Conservation (phyloP, 2,888 invertebrate genomes). For the Adelphocoris suturalis region DNA sequence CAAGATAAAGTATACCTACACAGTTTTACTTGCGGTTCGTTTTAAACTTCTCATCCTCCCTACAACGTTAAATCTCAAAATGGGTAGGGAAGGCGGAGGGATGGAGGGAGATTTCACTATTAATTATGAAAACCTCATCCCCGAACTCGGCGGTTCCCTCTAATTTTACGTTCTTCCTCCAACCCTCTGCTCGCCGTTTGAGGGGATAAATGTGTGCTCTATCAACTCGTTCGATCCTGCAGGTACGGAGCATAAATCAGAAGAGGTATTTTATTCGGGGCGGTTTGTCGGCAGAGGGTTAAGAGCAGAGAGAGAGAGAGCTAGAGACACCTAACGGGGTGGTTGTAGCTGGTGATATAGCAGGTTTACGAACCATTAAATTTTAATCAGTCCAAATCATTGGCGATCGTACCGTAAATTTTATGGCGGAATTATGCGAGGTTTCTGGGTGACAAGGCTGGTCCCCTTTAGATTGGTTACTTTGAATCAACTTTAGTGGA, state of each 20-base stretch:
- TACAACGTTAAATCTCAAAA: background rate
- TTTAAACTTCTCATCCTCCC: constrained; percentile 15
- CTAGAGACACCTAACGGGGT: background rate
- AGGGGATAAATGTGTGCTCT: constrained; percentile 56
- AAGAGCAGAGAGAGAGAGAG: background rate
- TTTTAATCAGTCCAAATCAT: constrained; percentile 27
- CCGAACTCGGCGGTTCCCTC: constrained; percentile 5
- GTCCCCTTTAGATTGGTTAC: too few relatives aligned
- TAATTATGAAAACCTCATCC: constrained; percentile 56
- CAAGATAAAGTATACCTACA: background rate
- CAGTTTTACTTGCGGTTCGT: constrained; percentile 29
- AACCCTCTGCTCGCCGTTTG: background rate
- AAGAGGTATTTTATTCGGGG: background rate
- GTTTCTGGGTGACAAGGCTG: too few relatives aligned
- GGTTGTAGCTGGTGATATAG: constrained; percentile 23
- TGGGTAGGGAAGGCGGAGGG: background rate
- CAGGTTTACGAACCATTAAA: constrained; percentile 42
- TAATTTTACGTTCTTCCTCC: constrained; percentile 41
- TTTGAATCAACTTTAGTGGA: too few relatives aligned
- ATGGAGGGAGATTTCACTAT: background rate
- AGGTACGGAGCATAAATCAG: constrained; percentile 51
- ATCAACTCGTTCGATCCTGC: constrained; percentile 54
- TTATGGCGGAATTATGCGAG: background rate
- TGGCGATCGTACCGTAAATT: constrained; percentile 6
- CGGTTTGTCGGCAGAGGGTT: background rate